These are phyloP conservation scores for Apocheima hispidaria DNA, from an alignment of 2,888 invertebrate genomes.

Conservation along the genomic window DNA sequence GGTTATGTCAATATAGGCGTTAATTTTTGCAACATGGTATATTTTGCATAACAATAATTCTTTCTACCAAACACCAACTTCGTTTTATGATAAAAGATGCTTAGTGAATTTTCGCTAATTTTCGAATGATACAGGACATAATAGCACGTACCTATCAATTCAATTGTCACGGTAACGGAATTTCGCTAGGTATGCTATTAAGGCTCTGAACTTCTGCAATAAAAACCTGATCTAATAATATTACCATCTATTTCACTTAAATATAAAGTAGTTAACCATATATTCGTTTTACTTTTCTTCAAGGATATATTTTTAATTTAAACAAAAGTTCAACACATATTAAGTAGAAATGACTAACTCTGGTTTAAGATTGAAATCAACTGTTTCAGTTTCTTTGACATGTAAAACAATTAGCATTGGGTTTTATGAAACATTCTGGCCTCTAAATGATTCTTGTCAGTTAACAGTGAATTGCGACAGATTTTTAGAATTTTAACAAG, in stretches of 20 bases:
- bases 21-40: slow-evolving; percentile 23
- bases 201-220: too few relatives aligned
- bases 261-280: too few relatives aligned
- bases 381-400: slow-evolving; percentile 7
- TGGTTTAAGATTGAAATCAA: slow-evolving; percentile 7
- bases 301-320: background rate
- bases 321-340: background rate
- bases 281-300: slow-evolving; percentile 8
- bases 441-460: background rate
- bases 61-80: too few relatives aligned
- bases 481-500: background rate
- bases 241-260: too few relatives aligned
- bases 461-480: background rate
- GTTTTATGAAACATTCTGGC: slow-evolving; percentile 16
- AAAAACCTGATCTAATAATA: too few relatives aligned
- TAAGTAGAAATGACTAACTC: too few relatives aligned
- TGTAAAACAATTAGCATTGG: slow-evolving; percentile 21
- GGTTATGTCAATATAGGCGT: slow-evolving; percentile 36
- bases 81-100: too few relatives aligned
- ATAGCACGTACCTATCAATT: too few relatives aligned
- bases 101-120: too few relatives aligned
- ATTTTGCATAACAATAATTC: slow-evolving; percentile 17
- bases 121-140: too few relatives aligned
- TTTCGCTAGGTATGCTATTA: too few relatives aligned
- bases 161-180: too few relatives aligned